A percentile compares a stretch with the other conserved stretches of the same genome.
Conservation (phyloP, 1,140 invertebrate species). For the Drosophila lacteicornis region DNA sequence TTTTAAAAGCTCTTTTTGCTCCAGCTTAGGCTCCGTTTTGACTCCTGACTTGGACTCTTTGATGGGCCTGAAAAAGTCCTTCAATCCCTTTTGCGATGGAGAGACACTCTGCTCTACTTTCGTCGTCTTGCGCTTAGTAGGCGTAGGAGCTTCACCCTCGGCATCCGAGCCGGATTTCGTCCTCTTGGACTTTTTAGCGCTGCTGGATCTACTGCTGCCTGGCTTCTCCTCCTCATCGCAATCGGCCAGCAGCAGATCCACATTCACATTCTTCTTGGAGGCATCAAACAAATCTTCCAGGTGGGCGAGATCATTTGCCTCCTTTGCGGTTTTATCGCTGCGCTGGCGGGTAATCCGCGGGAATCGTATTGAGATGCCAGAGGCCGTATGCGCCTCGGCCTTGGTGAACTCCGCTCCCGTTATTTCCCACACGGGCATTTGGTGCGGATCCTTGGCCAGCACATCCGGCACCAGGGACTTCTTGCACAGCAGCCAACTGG, state of each 20-base stretch:
- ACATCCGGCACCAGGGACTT: constrained; percentile 95
- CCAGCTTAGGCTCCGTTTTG: background rate
- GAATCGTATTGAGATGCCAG: constrained; percentile 96
- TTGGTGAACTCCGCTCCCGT: constrained; percentile 96
- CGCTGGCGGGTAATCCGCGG: constrained; percentile 94
- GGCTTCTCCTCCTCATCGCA: constrained; percentile 38
- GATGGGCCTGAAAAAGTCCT: constrained; percentile 54
- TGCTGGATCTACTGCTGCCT: constrained; percentile 9
- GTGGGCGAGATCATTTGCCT: constrained; percentile 92
- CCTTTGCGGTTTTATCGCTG: constrained; percentile 93
- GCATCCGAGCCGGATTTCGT: constrained; percentile 26
- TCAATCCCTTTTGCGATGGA: constrained; percentile 29
- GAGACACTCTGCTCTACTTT: constrained; percentile 23
- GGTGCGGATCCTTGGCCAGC: constrained; percentile 92
- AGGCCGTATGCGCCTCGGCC: constrained; percentile 93
- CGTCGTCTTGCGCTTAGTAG: constrained; percentile 26
- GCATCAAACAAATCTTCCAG: constrained; percentile 88
- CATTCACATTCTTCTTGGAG: constrained; percentile 89
- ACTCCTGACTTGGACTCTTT: background rate
- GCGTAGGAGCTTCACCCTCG: constrained; percentile 12
- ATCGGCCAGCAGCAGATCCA: constrained; percentile 86
- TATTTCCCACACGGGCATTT: constrained; percentile 97
- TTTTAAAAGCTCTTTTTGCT: constrained; percentile 39
- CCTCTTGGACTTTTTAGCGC: constrained; percentile 45
- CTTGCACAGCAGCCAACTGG: constrained; percentile 93